These are phyloP conservation scores for western clawed frog (Xenopus tropicalis) DNA, from an alignment of 2,113 vertebrate species.

Conservation along the genomic window DNA sequence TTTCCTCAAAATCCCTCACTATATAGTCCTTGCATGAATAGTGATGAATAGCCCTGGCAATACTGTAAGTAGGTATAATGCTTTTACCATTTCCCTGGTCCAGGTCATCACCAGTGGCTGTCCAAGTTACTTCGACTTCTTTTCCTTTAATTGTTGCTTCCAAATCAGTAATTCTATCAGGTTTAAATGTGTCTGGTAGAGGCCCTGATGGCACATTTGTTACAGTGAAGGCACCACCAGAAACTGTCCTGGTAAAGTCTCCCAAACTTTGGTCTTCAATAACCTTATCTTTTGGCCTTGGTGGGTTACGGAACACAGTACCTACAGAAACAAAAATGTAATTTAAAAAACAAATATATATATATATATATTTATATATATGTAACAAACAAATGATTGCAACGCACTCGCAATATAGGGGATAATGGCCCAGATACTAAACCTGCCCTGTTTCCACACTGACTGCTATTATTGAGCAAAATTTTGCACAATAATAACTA, in stretches of 20 bases:
- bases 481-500: no score
- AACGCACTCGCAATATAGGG: no score
- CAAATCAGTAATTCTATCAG: conserved; percentile 62
- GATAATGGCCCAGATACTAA: no score
- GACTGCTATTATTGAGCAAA: no score
- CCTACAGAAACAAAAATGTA: conserved; percentile 47
- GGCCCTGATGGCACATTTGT: conserved; percentile 5
- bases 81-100: conserved; percentile 62
- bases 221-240: conserved; percentile 56
- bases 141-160: conserved; percentile 46
- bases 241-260: conserved; percentile 58
- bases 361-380: no score
- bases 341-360: no score
- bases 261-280: conserved; percentile 44
- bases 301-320: conserved; percentile 55
- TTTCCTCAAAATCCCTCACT: no score
- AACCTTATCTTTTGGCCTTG: conserved; percentile 51
- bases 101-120: conserved; percentile 60
- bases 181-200: conserved; percentile 41
- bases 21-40: no score
- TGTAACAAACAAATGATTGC: no score
- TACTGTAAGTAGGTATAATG: not conserved
- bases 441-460: no score
- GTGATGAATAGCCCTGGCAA: no score
- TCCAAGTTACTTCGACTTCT: conserved; percentile 61